phyloP scores from a whole-genome alignment of 2,113 vertebrate genomes.

The Boleophthalmus pectinirostris region DNA sequence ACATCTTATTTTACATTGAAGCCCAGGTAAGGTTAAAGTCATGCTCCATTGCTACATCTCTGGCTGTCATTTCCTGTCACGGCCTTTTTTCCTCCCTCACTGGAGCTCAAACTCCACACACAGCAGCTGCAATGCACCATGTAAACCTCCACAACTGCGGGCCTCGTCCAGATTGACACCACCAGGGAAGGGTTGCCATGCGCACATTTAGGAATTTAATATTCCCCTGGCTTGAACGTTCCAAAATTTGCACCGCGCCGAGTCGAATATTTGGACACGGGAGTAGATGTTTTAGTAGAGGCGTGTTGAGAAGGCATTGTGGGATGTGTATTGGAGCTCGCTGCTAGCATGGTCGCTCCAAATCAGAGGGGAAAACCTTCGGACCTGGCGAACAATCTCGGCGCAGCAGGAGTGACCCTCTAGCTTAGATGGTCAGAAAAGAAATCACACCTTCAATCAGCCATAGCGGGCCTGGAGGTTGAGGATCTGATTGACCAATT shows the following conservation, averaged over 20 bases:
- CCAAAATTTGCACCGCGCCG: slow-evolving; percentile 24
- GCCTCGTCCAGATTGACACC: slow-evolving; percentile 41
- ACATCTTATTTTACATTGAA: not conserved
- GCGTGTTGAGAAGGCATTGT: slow-evolving; percentile 42
- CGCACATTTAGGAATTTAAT: slow-evolving; percentile 32
- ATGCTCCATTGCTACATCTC: slow-evolving; percentile 36
- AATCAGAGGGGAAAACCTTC: slow-evolving; percentile 21
- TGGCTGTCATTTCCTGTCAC: slow-evolving; percentile 51
- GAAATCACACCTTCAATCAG: slow-evolving; percentile 76
- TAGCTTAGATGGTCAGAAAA: slow-evolving; percentile 62
- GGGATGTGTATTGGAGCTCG: slow-evolving; percentile 29
- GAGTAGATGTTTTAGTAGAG: slow-evolving; percentile 18
- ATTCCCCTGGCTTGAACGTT: slow-evolving; percentile 11
- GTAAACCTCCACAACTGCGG: slow-evolving; percentile 45
- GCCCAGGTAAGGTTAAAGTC: not conserved
- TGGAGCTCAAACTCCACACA: slow-evolving; percentile 61
- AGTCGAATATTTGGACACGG: slow-evolving; percentile 25
- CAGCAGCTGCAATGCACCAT: slow-evolving; percentile 77
- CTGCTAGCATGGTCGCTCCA: slow-evolving; percentile 32
- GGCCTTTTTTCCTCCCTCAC: slow-evolving; percentile 43
- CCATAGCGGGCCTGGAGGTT: slow-evolving; percentile 62
- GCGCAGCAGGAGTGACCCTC: slow-evolving; percentile 55
- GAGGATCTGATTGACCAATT: slow-evolving; percentile 77
- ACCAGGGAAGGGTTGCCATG: slow-evolving; percentile 29
- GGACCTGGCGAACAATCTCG: slow-evolving; percentile 41